phyloP scores from a whole-genome alignment of 2,888 invertebrate genomes.

The Zhengitettix transpicula region DNA sequence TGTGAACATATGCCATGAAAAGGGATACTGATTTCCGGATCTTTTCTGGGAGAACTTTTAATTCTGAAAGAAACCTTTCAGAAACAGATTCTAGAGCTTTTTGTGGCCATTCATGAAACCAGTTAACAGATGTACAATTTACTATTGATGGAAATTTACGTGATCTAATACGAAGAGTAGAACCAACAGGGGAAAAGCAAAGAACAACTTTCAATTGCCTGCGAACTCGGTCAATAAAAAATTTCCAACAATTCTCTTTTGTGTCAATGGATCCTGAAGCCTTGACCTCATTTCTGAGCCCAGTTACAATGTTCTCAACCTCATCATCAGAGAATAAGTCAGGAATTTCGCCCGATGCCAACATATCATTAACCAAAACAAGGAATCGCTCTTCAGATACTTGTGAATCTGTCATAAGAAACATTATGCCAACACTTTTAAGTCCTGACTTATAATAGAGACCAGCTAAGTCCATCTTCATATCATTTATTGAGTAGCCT shows the following conservation, averaged over 20 bases:
- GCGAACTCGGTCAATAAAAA: constrained; percentile 80
- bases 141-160: constrained; percentile 88
- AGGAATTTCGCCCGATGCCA: constrained; percentile 87
- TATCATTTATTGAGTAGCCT: constrained; percentile 51
- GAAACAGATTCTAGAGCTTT: constrained; percentile 85
- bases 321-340: constrained; percentile 85
- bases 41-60: constrained; percentile 45
- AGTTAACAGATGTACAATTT: constrained; percentile 84
- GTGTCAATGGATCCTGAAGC: constrained; percentile 68
- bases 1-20: constrained; percentile 85
- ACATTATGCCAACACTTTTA: constrained; percentile 69
- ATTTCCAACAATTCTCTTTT: constrained; percentile 82
- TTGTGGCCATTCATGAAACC: constrained; percentile 95
- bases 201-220: constrained; percentile 46
- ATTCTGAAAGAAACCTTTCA: constrained; percentile 58
- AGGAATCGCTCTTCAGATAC: constrained; percentile 80
- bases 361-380: constrained; percentile 80
- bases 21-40: constrained; percentile 45
- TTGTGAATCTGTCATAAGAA: constrained; percentile 87
- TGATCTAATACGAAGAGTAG: constrained; percentile 67
- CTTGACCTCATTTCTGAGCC: constrained; percentile 62
- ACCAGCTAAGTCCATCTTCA: constrained; percentile 37
- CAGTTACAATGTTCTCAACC: constrained; percentile 65
- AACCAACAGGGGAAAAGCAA: constrained; percentile 90
- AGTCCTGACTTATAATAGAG: constrained; percentile 79